These are phyloP conservation scores for Apostichopus japonicus DNA, from an alignment of 35 echinoderm and acorn worm species.

Conservation along the genomic window DNA sequence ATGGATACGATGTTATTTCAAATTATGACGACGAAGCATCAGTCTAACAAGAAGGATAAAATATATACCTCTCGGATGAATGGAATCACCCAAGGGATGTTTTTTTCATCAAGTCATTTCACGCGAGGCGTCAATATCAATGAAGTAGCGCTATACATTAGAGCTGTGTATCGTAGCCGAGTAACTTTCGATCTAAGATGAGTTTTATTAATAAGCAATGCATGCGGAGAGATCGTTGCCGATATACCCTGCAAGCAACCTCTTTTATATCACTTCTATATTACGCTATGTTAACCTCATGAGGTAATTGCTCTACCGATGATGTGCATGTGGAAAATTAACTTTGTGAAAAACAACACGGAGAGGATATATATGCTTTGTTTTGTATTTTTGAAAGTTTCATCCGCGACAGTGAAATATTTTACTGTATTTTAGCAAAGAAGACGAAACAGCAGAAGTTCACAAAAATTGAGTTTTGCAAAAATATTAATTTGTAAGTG, in stretches of 20 bases:
- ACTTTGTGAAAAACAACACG: background rate
- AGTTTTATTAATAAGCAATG: constrained; percentile 1
- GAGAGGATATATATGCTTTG: background rate
- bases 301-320: background rate
- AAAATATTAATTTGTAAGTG: too few species aligned
- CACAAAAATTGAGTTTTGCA: too few species aligned
- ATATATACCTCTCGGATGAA: background rate
- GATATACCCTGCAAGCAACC: background rate
- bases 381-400: background rate
- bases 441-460: too few species aligned
- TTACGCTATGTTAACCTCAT: background rate
- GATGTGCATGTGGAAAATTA: background rate
- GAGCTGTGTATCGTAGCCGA: background rate
- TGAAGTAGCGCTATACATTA: background rate
- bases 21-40: too few species aligned
- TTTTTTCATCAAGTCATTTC: constrained; percentile 38
- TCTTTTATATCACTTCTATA: background rate
- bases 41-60: too few species aligned
- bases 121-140: constrained; percentile 34
- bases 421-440: too few species aligned
- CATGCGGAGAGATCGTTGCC: too few species aligned
- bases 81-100: constrained; percentile 32
- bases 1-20: too few species aligned
- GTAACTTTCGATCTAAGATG: constrained; percentile 36
- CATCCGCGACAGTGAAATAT: too few species aligned